Conservation (phyloP, 1,140 invertebrate species). For the Daktulosphaira vitifoliae region DNA sequence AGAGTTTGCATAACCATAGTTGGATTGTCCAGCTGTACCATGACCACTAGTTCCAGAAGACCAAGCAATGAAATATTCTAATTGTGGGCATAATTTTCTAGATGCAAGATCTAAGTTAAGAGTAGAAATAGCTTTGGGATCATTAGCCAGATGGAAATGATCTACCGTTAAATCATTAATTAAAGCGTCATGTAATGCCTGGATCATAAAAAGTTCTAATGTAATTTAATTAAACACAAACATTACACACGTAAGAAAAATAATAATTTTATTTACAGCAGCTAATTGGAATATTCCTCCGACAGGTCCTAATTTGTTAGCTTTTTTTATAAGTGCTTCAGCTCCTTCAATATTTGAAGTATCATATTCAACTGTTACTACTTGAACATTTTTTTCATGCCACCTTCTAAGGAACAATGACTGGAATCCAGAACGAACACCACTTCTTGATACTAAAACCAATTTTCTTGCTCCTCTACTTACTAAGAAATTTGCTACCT, state of each 20-base stretch:
- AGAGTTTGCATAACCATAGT: conserved; percentile 92
- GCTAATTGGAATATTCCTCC: conserved; percentile 93
- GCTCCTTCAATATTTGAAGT: conserved; percentile 57
- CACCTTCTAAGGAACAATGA: conserved; percentile 67
- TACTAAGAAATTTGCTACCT: conserved; percentile 85
- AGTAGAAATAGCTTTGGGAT: conserved; percentile 39
- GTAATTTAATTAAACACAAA: no score
- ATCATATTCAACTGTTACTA: conserved; percentile 61
- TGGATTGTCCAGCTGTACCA: conserved; percentile 82
- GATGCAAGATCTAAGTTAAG: conserved; percentile 65
- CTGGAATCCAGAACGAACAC: conserved; percentile 81
- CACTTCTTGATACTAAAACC: conserved; percentile 77
- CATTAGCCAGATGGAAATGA: neutral
- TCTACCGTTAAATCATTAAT: neutral
- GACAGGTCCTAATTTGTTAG: conserved; percentile 62
- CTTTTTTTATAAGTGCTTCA: conserved; percentile 57
- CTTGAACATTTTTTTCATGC: conserved; percentile 57
- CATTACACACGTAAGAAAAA: no score
- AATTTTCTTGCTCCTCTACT: conserved; percentile 71
- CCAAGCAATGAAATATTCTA: conserved; percentile 78
- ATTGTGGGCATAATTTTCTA: conserved; percentile 59
- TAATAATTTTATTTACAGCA: conserved; percentile 55
- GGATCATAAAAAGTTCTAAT: no score
- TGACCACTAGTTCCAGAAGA: neutral
- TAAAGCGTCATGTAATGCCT: conserved; percentile 40